Evolutionary conservation across 2,888 invertebrate genomes (phyloP).

Genomic region (Eledone cirrhosa): DNA sequence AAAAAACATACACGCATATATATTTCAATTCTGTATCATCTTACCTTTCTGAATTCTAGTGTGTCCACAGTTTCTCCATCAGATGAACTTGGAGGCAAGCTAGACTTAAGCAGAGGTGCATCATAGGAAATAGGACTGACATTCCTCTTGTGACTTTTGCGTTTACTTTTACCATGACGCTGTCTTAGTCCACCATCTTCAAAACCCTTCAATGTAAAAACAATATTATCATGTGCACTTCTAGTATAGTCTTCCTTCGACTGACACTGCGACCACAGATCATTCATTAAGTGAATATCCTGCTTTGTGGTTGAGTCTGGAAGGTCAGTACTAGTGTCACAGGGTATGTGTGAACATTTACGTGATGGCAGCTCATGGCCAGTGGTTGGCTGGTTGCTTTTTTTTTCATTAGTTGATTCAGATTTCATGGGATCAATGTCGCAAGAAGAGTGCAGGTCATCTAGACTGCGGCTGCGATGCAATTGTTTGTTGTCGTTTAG

Average conservation of each 20-base stretch:
- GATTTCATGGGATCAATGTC: slow-evolving; percentile 11
- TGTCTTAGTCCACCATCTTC: slow-evolving; percentile 10
- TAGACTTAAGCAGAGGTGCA: slow-evolving; percentile 35
- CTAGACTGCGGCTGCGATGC: slow-evolving; percentile 3
- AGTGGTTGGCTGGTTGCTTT: not conserved
- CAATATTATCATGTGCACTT: not conserved
- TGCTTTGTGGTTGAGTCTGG: not conserved
- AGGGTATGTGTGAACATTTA: not conserved
- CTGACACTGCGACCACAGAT: not conserved
- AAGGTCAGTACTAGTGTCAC: not conserved
- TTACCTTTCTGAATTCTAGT: slow-evolving; percentile 31
- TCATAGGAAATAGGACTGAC: not conserved
- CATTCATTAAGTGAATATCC: not conserved
- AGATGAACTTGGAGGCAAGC: slow-evolving; percentile 45
- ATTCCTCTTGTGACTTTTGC: not conserved
- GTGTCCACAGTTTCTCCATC: slow-evolving; percentile 46
- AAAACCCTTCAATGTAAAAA: not conserved
- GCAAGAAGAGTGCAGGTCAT: slow-evolving; percentile 11
- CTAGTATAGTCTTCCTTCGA: slow-evolving; percentile 8
- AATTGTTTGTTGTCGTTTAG: not conserved
- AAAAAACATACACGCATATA: too few relatives aligned
- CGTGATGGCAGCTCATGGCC: not conserved
- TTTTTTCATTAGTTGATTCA: not conserved
- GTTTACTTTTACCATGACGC: not conserved
- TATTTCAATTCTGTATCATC: too few relatives aligned